Base-by-base conservation (phyloP, 2,797 vertebrate genomes). In the Dipus sagitta region DNA sequence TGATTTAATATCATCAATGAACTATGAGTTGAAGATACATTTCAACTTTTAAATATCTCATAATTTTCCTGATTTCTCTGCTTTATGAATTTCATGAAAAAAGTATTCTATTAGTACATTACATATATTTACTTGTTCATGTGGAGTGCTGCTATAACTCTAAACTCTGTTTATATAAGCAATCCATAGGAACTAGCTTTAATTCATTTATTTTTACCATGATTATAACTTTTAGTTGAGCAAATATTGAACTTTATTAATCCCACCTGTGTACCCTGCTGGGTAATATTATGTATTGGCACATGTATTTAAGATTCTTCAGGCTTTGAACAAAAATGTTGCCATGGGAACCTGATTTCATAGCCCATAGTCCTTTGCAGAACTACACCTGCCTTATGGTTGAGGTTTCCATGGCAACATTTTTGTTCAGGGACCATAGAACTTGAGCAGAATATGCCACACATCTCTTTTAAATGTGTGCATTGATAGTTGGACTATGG, bases 351-450 rank as follows among this genome's bases (percentile, higher is more conserved):
- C 97, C 91, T 92, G 96, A 96, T 97, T 97, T 96, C 96, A 91
- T 94, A 96, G 95, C 95, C 96, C 96, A 91, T 90, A 85, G 93
- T 97, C 94, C 96, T 97, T 96, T 97, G 95, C 90, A 94, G 77
- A 96, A 96, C 91, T 96, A 96, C 91, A 93, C 97, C 94, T 97
- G 97, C 95, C 95, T 96, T 91, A 87, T 97, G 95, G 96, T 96
- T 94, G 93, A 94, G 76, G 82, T 98, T 98, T 97, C 98, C 98
- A 98, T 98, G 96, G 98, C 94, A 98, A 98, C 98, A 70, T 93
- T 97, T 97, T 97, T 95, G 97, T 96, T 97, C 95, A 28, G 94
- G 96, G 97, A 96, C 94, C 95, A 42, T 62, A 95, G 97, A 97
- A 97, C 93, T 95, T 98, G 91, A 2, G 64, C 0, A 2, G 92